phyloP scores from a whole-genome alignment of 1,140 invertebrate genomes.

The Drosophila pectinifera region DNA sequence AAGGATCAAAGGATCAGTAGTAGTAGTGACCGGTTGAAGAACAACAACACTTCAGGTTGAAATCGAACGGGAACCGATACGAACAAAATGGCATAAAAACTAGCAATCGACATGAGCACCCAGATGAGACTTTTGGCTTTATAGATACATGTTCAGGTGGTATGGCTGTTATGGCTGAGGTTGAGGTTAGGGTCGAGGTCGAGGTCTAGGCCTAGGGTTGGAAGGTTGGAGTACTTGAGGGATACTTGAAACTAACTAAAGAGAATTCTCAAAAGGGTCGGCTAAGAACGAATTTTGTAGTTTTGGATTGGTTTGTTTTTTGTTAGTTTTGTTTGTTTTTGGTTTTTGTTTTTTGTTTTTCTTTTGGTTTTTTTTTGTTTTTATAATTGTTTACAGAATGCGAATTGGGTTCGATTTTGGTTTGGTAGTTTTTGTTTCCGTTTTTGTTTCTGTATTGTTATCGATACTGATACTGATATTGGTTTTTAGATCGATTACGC shows the following conservation, averaged over 20 bases:
- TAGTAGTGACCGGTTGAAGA: constrained; percentile 48
- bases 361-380: constrained; percentile 9
- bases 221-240: constrained; percentile 23
- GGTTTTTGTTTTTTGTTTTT: constrained; percentile 6
- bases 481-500: constrained; percentile 42
- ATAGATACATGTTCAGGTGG: constrained; percentile 44
- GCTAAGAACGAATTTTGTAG: constrained; percentile 47
- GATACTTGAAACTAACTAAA: constrained; percentile 70
- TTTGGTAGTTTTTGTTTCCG: constrained; percentile 20
- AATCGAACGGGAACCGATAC: constrained; percentile 77
- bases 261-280: constrained; percentile 57
- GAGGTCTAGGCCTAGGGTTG: constrained; percentile 8
- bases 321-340: constrained; percentile 22
- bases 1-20: constrained; percentile 11
- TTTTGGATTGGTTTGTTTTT: constrained; percentile 25
- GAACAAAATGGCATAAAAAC: constrained; percentile 45
- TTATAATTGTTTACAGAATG: constrained; percentile 39
- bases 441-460: constrained; percentile 24
- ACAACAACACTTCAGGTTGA: constrained; percentile 76
- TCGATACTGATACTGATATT: constrained; percentile 23
- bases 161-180: constrained; percentile 34
- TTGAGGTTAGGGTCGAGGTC: constrained; percentile 19
- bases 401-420: constrained; percentile 55
- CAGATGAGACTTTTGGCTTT: constrained; percentile 41
- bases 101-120: constrained; percentile 40